Evolutionary conservation across 1,140 invertebrate species (phyloP), one percentile per base, ranked within the genome.

Genomic region (Kradibia gibbosae): DNA sequence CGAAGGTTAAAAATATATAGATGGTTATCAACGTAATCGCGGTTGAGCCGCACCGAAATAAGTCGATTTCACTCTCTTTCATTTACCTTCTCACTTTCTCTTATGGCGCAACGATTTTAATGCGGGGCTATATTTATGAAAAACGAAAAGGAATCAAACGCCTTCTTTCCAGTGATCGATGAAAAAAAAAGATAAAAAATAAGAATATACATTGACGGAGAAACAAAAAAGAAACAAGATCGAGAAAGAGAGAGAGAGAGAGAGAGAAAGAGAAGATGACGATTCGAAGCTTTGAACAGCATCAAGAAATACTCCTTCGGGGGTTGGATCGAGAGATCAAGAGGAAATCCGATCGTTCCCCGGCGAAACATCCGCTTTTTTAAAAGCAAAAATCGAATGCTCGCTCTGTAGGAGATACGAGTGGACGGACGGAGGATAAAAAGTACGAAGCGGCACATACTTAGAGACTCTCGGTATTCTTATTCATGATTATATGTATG

Each of bases 11-110:
- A 55, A 76, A 48, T 48, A 80, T 80, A 75, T 82, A 84, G 85
- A 87, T 85, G 80, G 81, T 85, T 85, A 87, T 87, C 86, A 80
- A 80, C 79, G 84, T 86, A 87, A 87, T 86, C 83, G 81, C 75
- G 81, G 85, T 78, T 73, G 65, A 65, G 70, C 84, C 82, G 57
- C 75, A 72, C 78, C 73, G 79, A 85, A 85, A 84, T 82, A 85
- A 86, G 81, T 76, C 48, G 55, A 50, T 34, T 34, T 76, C 34
- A 57, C 31, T 34, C 45, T 42, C 72, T 71, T n/a, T 53, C 48
- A 36, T 70, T 74, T 67, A 39, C 34, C 57, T 67, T 67, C 55
- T 42, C 48, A 48, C 42, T 42, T 65, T 62, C 42, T 77, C 20
- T 34, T 39, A 3, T 28, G 17, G 83, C 57, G 71, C 45, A 76